phyloP scores from a whole-genome alignment of 2,888 invertebrate genomes.

The Melanotus villosus region DNA sequence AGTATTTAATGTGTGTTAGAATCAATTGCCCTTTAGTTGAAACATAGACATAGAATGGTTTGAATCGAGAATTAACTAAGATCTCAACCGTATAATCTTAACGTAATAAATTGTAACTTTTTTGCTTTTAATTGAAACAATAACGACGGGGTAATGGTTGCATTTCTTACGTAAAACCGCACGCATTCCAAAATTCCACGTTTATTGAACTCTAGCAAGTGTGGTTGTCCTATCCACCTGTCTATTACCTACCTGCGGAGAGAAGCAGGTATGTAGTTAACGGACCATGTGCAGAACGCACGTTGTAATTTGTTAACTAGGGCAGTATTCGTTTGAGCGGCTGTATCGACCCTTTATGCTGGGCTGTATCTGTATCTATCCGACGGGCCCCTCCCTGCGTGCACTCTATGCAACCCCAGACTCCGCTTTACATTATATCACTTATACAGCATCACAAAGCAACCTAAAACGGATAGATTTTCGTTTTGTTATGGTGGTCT shows the following conservation, averaged over 20 bases:
- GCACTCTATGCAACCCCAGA: constrained; percentile 11
- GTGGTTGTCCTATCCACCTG: constrained; percentile 4
- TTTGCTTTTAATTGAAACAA: no score
- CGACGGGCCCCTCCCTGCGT: constrained; percentile 12
- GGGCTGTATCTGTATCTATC: constrained; percentile 15
- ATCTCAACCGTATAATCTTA: no score
- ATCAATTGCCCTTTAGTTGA: no score
- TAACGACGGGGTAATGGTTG: no score
- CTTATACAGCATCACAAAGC: constrained; percentile 12
- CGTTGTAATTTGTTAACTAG: neutral
- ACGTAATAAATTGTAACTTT: no score
- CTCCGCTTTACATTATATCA: constrained; percentile 4
- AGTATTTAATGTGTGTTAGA: no score
- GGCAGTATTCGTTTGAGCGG: neutral
- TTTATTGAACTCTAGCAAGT: constrained; percentile 3
- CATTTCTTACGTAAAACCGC: neutral
- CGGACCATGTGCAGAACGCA: neutral
- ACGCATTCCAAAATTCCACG: neutral
- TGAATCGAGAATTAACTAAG: no score
- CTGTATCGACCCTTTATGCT: constrained; percentile 22
- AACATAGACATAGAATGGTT: no score
- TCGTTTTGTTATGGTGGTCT: neutral
- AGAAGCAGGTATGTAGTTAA: constrained; percentile 11
- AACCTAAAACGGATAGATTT: constrained; percentile 1
- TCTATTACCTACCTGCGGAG: neutral